Evolutionary conservation across 2,113 vertebrate genomes (phyloP), one percentile per base, ranked within the genome.

Genomic region (Vulpes lagopus): DNA sequence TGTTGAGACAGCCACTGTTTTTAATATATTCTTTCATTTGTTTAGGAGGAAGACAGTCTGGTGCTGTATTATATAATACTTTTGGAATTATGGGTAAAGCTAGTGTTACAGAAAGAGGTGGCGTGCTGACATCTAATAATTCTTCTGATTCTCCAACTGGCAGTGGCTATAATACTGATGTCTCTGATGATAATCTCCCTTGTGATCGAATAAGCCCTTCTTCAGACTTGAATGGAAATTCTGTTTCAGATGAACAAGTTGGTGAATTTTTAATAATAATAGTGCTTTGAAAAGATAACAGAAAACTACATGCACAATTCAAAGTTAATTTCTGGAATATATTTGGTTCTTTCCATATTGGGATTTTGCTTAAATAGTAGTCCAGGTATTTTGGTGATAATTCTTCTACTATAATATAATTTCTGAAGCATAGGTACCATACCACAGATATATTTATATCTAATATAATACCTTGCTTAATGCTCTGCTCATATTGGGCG

Each of bases 111-210:
- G 99, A 99, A 60, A 99, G 99, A 82, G 99, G 98, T 11, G 99
- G 99, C 55, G 96, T 99, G 88, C 99, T 99, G 8, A 99, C 99
- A 84, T 99, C 99, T n/a, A 99, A 99, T 25, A 99, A 99, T 87
- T 99, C 99, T 22, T 99, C 99, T 4, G 99, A 99, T 97, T 99
- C 99, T 85, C 99, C 99, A 85, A 99, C 99, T 6, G 99, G 99
- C 74, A 99, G 99, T 73, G 99, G 99, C 82, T 99, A 99, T 94
- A 99, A 99, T 98, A 99, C 99, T 0, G 99, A 99, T 83, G 99
- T 99, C 65, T 99, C 99, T 71, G 99, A 99, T 2, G 99, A 99
- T 98, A 99, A 99, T 97, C 99, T 99, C 89, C 99, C 99, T 0
- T 99, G 99, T 92, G 99, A 99, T 23, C 97, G 98, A 11, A 97